Evolutionary conservation across 2,113 vertebrate species (phyloP).

Genomic region (Fregata magnificens): DNA sequence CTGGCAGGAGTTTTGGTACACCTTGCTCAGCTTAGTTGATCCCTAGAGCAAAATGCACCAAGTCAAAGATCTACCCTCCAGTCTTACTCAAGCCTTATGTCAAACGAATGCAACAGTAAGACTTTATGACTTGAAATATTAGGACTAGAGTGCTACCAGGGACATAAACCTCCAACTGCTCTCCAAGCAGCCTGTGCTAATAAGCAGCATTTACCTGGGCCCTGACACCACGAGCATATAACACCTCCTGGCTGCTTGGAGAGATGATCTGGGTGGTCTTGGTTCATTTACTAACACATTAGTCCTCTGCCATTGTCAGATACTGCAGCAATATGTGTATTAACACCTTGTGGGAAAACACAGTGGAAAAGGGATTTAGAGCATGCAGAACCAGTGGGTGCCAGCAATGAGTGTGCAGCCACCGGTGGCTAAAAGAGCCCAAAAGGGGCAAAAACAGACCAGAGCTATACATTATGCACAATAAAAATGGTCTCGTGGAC

Average conservation of each 20-base stretch:
- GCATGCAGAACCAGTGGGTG: not conserved
- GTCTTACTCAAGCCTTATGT: not conserved
- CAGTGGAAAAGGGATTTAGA: not conserved
- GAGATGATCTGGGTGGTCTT: not conserved
- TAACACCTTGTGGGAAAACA: not conserved
- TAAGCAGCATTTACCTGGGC: not conserved
- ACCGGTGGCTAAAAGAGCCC: not conserved
- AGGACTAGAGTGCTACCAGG: not conserved
- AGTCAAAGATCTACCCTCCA: no score
- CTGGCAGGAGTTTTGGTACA: not conserved
- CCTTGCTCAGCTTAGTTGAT: not conserved
- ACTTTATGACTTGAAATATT: not conserved
- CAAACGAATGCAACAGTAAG: not conserved
- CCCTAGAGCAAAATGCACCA: not conserved
- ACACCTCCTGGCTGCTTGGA: not conserved
- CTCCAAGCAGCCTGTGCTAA: not conserved
- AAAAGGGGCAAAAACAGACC: not conserved
- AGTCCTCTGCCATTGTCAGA: not conserved
- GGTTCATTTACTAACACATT: not conserved
- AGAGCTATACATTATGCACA: no score
- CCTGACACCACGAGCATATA: not conserved
- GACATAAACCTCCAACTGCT: not conserved
- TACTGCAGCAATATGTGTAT: not conserved
- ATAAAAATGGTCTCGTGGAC: not conserved
- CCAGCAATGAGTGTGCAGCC: not conserved